Base-by-base conservation (phyloP, 92 coral and sea anemone genomes). In the Siderastrea siderea region DNA sequence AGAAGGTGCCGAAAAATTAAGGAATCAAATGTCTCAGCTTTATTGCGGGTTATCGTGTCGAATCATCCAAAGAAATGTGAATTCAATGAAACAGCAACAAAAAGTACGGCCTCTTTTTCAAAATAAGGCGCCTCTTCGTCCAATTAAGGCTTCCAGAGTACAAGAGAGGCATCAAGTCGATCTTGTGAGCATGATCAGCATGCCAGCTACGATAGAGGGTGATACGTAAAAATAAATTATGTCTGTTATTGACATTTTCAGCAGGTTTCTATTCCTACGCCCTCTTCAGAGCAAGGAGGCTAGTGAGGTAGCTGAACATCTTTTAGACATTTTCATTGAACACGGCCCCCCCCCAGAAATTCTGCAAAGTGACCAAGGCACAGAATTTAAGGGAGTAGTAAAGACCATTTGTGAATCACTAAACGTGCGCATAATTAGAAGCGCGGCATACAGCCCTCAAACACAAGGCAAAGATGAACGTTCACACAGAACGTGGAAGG, bases 171-270 rank as follows among this genome's bases (percentile, higher is more conserved):
- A 87, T 72, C 86, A 87, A 45, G 81, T 80, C 12, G 91, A 87
- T 51, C 81, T 87, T 58, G 91, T 87, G 13, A 80, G 75, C 68
- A 86, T 79, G 85, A 44, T 52, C 16, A 72, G 78, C 62, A 70
- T 86, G 62, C 90, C 85, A 10, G 85, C 46, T 12, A 68, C 90
- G 64, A 51, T 78, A 57, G 91, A 87, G 58, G 91, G 86, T 55
- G 79, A 64, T 52, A 83, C 82, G 3, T 89, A 83, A 55, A 81
- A 77, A 58, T 68, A 89, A 54, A 84, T 89, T 5, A 50, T 84
- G 82, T 89, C 93, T n/a, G 89, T 89, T 53, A 71, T 84, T 45
- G 93, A 84, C 14, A 79, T 79, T 51, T 90, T 84, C 58, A 90
- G 93, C 38, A 51, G 89, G 17, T 89, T 83, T 78, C 47, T 89